Base-by-base conservation (phyloP, 2,113 vertebrate genomes). In the Dipodomys stephensi region DNA sequence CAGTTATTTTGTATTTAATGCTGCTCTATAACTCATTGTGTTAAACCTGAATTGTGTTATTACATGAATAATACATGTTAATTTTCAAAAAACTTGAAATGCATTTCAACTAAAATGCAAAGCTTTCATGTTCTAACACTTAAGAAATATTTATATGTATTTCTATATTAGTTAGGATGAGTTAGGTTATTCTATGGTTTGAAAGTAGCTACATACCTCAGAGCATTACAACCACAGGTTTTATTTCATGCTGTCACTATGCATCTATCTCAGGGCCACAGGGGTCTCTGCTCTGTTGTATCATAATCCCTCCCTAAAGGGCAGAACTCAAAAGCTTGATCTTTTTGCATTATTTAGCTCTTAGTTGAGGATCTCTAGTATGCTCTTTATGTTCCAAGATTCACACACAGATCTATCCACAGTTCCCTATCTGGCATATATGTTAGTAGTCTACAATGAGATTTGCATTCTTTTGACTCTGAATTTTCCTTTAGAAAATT, bases 1-100 rank as follows among this genome's bases (percentile, higher is more conserved):
- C 73, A 72, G 32, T 88, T 85, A 32, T 92, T 88, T 91, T 92
- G 49, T 69, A 39, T 87, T 78, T 87, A 90, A 84, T 90, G 12
- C 1, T 80, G 4, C 28, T 72, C 49, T 89, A 87, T 87, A 93
- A 87, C 53, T 84, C 32, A 91, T 62, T 6, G 72, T 67, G 77
- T 95, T 67, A 86, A 94, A 72, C 0, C 2, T 69, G 25, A 49
- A 16, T 84, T 93, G 86, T 71, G 78, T 93, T 95, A 85, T 85
- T 73, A 49, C 4, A 76, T 92, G 44, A 92, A 87, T 94, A 78
- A 85, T 67, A 44, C 6, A 83, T 81, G 10, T 35, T 76, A 7
- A 71, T 76, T 82, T 95, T 83, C 86, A 65, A 85, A 91, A 23
- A n/a, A 49, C 4, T 12, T 68, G 28, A 87, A 84, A 73, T 60